Percentiles rank a stretch among this genome's conserved stretches.
Conservation (phyloP, 2,888 invertebrate genomes). For the Argyresthia goedartella region DNA sequence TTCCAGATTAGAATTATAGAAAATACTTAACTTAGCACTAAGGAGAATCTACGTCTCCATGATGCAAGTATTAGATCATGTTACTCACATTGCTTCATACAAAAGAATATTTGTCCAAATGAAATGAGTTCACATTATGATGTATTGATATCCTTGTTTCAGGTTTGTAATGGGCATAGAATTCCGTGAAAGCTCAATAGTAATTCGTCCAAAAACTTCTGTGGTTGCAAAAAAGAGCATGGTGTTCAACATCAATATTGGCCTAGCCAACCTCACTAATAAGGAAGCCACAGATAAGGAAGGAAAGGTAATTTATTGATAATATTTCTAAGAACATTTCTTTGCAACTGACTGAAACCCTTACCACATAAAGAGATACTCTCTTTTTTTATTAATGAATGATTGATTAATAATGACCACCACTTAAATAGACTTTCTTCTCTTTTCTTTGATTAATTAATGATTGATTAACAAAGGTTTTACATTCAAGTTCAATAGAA, state of each 20-base stretch:
- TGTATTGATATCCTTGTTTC: conserved; percentile 14
- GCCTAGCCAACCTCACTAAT: conserved; percentile 88
- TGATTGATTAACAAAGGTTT: no score
- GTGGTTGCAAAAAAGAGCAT: conserved; percentile 89
- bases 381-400: no score
- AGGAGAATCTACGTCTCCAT: not conserved
- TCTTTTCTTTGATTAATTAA: no score
- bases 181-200: conserved; percentile 94
- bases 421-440: no score
- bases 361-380: no score
- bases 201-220: conserved; percentile 92
- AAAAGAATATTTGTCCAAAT: not conserved
- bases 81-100: no score
- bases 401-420: no score
- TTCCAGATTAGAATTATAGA: no score
- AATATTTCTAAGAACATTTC: no score
- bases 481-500: no score
- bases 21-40: no score
- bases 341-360: no score
- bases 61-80: not conserved
- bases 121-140: not conserved
- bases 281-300: conserved; percentile 86
- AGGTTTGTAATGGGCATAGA: conserved; percentile 98
- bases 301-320: conserved; percentile 72
- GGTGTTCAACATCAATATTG: conserved; percentile 97